Evolutionary conservation across 2,113 vertebrate species (phyloP).

Genomic region (Gracilinanus agilis): DNA sequence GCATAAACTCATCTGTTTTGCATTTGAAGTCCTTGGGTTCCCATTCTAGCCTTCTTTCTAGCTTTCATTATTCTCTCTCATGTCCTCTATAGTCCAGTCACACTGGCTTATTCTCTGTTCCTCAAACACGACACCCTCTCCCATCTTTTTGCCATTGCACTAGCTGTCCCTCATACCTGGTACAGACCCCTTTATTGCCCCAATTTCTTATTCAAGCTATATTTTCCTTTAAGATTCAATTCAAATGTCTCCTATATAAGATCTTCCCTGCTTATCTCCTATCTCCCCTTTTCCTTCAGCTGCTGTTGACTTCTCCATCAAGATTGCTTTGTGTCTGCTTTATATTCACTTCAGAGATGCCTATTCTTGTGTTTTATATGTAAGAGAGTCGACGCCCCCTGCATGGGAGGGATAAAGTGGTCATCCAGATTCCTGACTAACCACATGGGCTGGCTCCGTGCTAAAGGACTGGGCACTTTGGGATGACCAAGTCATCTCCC

Average conservation of each 20-base stretch:
- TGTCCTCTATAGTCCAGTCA: not conserved
- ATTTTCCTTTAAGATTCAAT: not conserved
- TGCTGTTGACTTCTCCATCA: not conserved
- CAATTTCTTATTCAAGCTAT: not conserved
- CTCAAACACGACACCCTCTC: not conserved
- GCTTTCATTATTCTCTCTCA: not conserved
- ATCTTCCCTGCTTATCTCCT: not conserved
- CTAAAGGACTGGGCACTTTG: not conserved
- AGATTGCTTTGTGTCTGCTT: not conserved
- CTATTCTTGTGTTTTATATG: not conserved
- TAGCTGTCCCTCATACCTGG: not conserved
- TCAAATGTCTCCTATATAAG: not conserved
- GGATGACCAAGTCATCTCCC: not conserved
- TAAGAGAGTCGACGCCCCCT: not conserved
- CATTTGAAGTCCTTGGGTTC: too few relatives aligned
- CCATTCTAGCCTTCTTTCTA: too few relatives aligned
- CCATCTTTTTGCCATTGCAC: not conserved
- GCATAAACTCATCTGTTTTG: too few relatives aligned
- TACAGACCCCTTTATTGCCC: not conserved
- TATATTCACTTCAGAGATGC: not conserved
- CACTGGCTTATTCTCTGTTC: not conserved
- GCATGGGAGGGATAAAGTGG: too few relatives aligned
- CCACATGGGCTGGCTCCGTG: not conserved
- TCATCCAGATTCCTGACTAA: not conserved
- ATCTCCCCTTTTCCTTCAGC: not conserved